Conservation (phyloP, 2,113 vertebrate genomes). For the Eptesicus fuscus region DNA sequence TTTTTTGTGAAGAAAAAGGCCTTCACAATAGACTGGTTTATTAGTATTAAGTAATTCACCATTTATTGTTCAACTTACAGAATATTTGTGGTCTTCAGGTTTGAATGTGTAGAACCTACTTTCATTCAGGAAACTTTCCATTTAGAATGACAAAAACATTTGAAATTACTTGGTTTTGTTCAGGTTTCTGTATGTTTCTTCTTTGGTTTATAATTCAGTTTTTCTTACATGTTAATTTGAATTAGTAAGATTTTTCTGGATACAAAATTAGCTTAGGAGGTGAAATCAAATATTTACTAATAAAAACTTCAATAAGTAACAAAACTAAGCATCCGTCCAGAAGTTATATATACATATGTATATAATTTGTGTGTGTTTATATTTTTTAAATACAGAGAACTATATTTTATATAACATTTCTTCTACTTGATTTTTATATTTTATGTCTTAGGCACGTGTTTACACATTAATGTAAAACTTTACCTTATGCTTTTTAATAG, state of each 20-base stretch:
- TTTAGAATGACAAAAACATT: constrained; percentile 34
- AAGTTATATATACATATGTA: neutral
- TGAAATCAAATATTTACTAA: constrained; percentile 28
- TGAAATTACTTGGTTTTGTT: constrained; percentile 6
- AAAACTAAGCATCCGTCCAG: neutral
- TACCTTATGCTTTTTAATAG: neutral
- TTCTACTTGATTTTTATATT: neutral
- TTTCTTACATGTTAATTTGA: constrained; percentile 2
- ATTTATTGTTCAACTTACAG: neutral
- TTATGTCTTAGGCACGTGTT: neutral
- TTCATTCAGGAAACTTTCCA: constrained; percentile 28
- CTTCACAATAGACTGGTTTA: neutral
- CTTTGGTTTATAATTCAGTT: constrained; percentile 13
- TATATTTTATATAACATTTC: neutral
- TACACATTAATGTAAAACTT: neutral
- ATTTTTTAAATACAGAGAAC: neutral
- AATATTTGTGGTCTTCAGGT: neutral
- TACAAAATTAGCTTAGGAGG: neutral
- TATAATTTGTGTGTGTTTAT: neutral
- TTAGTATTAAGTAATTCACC: neutral
- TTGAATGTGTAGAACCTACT: neutral
- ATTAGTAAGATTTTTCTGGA: neutral
- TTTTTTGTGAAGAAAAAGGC: neutral
- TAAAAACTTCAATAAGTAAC: neutral
- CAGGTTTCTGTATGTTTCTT: neutral